Evolutionary conservation across 1,140 invertebrate genomes (phyloP).

Genomic region (Littorina saxatilis): DNA sequence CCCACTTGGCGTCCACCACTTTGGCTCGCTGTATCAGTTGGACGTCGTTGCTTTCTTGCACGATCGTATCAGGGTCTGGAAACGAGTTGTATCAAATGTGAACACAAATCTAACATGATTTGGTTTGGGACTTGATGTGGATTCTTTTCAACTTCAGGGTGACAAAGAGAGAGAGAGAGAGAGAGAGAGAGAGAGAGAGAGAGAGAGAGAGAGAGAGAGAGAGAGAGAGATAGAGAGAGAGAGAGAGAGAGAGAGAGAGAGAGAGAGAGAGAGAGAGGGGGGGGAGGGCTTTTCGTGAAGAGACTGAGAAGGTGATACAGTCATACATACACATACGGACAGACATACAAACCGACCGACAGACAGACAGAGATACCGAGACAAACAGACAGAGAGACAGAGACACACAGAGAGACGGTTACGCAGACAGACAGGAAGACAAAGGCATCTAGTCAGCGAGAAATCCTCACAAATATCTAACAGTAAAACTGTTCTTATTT

Average conservation of each 20-base stretch:
- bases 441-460: too few relatives aligned
- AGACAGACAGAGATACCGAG: background rate
- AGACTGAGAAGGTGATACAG: too few relatives aligned
- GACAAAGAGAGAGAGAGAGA: background rate
- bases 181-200: background rate
- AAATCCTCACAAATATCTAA: too few relatives aligned
- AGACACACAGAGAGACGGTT: background rate
- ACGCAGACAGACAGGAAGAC: too few relatives aligned
- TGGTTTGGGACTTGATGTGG: background rate
- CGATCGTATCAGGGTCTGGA: background rate
- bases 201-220: conserved; percentile 20
- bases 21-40: background rate
- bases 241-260: too few relatives aligned
- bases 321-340: background rate
- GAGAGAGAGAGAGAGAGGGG: too few relatives aligned
- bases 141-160: background rate
- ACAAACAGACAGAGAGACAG: background rate
- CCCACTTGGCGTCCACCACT: background rate
- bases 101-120: background rate
- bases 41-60: background rate
- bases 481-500: too few relatives aligned
- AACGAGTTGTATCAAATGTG: too few relatives aligned
- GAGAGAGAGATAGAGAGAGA: too few relatives aligned
- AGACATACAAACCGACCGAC: background rate
- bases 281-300: too few relatives aligned